Base-by-base conservation (phyloP, 2,888 invertebrate genomes). In the Baccha elongata region DNA sequence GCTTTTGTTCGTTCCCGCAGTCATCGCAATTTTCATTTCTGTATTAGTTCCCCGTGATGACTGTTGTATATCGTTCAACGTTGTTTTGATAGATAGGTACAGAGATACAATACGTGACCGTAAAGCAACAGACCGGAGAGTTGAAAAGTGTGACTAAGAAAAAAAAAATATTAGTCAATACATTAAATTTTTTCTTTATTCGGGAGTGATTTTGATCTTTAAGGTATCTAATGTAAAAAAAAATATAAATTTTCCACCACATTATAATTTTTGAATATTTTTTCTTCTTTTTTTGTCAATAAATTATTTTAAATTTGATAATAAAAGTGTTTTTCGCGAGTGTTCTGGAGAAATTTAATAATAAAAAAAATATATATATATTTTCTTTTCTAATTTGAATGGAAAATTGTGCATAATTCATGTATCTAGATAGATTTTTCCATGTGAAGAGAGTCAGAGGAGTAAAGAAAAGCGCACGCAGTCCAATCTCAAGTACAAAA, bases 1-100 rank as follows among this genome's bases (percentile, higher is more conserved):
- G 76, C 83, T 83, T n/a, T 81, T 83, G 83, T 83, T 83, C 83
- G 50, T 78, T 83, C 68, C 78, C 78, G 64, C 67, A 73, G 78
- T 73, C 55, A 78, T 78, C 62, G 55, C 29, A 78, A 58, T 78
- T 73, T 72, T 83, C 83, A 83, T 73, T 83, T 83, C 68, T 83
- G 83, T 83, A 73, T 78, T 55, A 73, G 83, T 83, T 67, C 37
- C 50, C 78, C 68, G 78, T 78, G 83, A 73, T 73, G 83, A 68
- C 72, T 83, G 83, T 68, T 78, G 83, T 83, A 67, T 55, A 21
- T 53, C 72, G 72, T 68, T 67, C 64, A 72, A 68, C 55, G 68
- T 68, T 68, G 73, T 83, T 78, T 72, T 83, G 72, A 78, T 73
- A 83, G 73, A 71, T 73, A 83, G 73, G 67, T 72, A 76, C 52